Base-by-base conservation (phyloP, 64 coral and sea anemone genomes). In the Montipora efflorescens region DNA sequence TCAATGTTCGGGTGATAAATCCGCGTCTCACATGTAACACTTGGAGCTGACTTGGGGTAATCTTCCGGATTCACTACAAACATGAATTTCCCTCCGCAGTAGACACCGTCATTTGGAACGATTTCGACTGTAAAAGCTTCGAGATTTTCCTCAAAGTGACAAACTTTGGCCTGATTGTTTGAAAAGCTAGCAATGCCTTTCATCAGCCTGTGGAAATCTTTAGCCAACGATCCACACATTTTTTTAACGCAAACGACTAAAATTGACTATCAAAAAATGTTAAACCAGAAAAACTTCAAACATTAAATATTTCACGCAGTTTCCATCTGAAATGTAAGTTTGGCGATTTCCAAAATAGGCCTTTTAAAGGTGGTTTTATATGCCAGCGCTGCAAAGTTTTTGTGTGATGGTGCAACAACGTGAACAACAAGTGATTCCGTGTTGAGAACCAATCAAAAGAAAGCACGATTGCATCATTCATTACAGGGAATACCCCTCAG, bases 1-100 rank as follows among this genome's bases (percentile, higher is more conserved):
- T 92, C n/a, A 68, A 97, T 97, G 64, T 97, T 97, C 74, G 96
- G 96, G 49, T 97, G 95, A 57, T 97, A 97, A 51, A 97, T 94
- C 15, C 36, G 64, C 1, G 92, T 97, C 9, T 21, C 66, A 10
- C 95, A 97, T 0, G 55, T 78, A 7, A 94, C 92, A 28, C 46
- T 81, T 0, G 95, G 95, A 10, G 93, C 77, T 8, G 67, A 13
- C 16, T 79, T 4, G 44, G 95, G 95, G 48, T 97, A 97, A 9
- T 97, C 72, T 19, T 78, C 59, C 5, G 66, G 64, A 1, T 6
- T 47, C 5, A 97, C 51, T 82, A 84, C 46, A 71, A 97, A 97
- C 11, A 92, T 46, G 79, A 97, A 97, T 74, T 89, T 94, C 3
- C 95, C 95, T 25, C 93, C 75, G 59, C 50, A 64, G 74, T 97